Base-by-base conservation (phyloP, 2,113 vertebrate genomes). In the Datnioides undecimradiatus region DNA sequence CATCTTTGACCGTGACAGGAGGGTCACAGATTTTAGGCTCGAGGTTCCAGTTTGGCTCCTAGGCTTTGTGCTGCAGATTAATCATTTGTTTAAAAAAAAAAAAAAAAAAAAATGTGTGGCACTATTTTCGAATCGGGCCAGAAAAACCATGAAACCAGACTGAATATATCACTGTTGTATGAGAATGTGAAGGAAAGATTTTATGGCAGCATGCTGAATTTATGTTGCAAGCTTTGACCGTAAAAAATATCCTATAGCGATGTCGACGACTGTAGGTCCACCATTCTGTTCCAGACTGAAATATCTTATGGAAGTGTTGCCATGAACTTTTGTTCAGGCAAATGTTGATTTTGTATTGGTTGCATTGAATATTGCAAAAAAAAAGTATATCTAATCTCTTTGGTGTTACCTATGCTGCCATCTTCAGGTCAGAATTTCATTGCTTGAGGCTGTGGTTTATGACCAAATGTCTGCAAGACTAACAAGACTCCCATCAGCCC, bases 1-100 rank as follows among this genome's bases (percentile, higher is more conserved):
- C 63, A 74, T 80, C 73, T 69, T 25, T 7, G 21, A 16, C 38
- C 2, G 2, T 80, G 82, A 88, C 81, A 77, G 25, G 36, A 68
- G 54, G 80, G 84, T 84, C 69, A 69, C 70, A 16, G 66, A 49
- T 72, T 83, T 80, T 8, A 40, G 64, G 17, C 48, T 70, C 9
- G 55, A 43, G 79, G 43, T 76, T 70, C n/a, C 21, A 45, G n/a
- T 60, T 71, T 68, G 33, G 62, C 80, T 86, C 43, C 13, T 8
- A 31, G 76, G 73, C 63, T 65, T 76, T 66, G 52, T 14, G 21
- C 29, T 31, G 25, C 13, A 75, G 36, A 86, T 88, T 54, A 70
- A 78, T 86, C 59, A 80, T 23, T 9, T 33, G 43, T 10, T 75
- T 16, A 57, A 55, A 71, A 54, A 29, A 75, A 62, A 40, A 29